Percentiles rank a stretch among this genome's conserved stretches.
Evolutionary conservation across 2,888 invertebrate genomes (phyloP).

Genomic region (Drosophila helvetica): DNA sequence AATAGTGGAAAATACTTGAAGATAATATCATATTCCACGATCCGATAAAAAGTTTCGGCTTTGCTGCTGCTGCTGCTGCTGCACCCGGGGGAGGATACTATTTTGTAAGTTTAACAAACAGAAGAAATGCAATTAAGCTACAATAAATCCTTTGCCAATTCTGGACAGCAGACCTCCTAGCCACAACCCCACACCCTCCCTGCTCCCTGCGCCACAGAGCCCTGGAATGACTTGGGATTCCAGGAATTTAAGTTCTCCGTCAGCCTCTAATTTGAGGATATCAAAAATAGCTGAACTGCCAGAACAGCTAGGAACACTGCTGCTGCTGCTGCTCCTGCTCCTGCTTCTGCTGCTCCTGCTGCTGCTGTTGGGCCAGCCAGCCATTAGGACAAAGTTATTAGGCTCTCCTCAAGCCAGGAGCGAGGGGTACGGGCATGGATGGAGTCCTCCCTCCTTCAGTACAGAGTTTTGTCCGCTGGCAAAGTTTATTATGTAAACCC

Average conservation of each 20-base stretch:
- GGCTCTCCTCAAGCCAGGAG: constrained; percentile 27
- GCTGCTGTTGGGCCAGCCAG: constrained; percentile 16
- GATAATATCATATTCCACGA: constrained; percentile 13
- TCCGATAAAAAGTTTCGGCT: constrained; percentile 27
- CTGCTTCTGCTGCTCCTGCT: too few relatives aligned
- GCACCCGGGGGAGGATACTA: not conserved
- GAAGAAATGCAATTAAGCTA: constrained; percentile 42
- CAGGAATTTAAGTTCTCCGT: constrained; percentile 38
- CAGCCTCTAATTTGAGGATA: constrained; percentile 42
- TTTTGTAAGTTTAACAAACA: constrained; percentile 28
- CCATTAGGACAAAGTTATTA: constrained; percentile 47
- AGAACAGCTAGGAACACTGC: not conserved
- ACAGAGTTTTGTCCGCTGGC: constrained; percentile 63
- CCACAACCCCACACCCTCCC: not conserved
- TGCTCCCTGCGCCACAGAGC: not conserved
- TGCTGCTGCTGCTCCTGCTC: too few relatives aligned
- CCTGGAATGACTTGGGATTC: constrained; percentile 41
- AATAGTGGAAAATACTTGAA: constrained; percentile 10
- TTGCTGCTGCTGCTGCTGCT: not conserved
- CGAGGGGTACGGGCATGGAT: not conserved
- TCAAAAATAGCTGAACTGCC: constrained; percentile 35
- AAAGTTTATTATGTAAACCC: constrained; percentile 74
- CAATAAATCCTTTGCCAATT: constrained; percentile 44
- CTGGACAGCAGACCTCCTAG: constrained; percentile 9
- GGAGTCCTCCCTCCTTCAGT: not conserved